Base-by-base conservation (phyloP, 2,888 invertebrate species). In the Temnothorax rugatulus region DNA sequence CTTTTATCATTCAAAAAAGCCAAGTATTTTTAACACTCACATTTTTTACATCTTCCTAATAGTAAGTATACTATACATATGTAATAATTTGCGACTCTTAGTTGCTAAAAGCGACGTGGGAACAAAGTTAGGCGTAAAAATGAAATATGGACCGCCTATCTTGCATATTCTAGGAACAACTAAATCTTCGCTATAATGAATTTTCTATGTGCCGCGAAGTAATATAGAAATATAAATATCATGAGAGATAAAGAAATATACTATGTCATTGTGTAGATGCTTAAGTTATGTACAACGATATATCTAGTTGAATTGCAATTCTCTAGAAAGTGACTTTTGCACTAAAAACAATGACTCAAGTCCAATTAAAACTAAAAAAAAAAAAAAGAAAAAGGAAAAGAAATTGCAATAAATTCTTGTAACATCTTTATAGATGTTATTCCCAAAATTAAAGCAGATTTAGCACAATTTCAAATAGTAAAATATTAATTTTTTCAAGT, bases 401-500 rank as follows among this genome's bases (percentile, higher is more conserved):
- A n/a, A 82, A 82, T 38, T 75, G 57, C 61, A 13, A 38, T 66
- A 57, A 83, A 74, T 77, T 75, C 15, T 57, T 68, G 69, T 81
- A 44, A 74, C 59, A 73, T 79, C 50, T 82, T 64, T 74, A 29
- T 21, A 38, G 57, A 84, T 81, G 61, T 54, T 71, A 34, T 64
- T 76, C 25, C 54, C 50, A 85, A 84, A 84, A 81, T 73, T 83
- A 79, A 44, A 86, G 84, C 85, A 84, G 84, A 68, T 59, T 79
- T 90, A 68, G 66, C 18, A 34, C 4, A 68, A 87, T 79, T 64
- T 75, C 73, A 63, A 82, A 87, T 86, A 84, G 66, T 85, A 84
- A 90, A 90, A 90, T 86, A 88, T 90, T 89, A 88, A 90, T 90
- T 92, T 88, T 88, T 89, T 92, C 90, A 91, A 91, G 86, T 92